phyloP scores from a whole-genome alignment of 2,113 vertebrate genomes.

The Orycteropus afer region DNA sequence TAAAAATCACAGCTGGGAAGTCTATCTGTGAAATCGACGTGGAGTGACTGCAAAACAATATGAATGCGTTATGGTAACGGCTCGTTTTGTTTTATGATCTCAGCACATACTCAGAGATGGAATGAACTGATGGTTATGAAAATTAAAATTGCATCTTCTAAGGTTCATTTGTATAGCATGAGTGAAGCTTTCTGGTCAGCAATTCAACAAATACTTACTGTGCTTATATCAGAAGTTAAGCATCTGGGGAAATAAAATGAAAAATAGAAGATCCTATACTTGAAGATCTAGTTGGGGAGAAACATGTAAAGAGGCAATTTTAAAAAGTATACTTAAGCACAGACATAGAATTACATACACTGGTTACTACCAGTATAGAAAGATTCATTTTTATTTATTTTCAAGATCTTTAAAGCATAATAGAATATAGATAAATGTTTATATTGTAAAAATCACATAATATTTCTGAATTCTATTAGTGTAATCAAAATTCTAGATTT shows the following conservation, averaged over 20 bases:
- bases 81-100: not conserved
- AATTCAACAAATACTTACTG: not conserved
- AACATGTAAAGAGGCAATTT: not conserved
- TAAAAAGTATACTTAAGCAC: not conserved
- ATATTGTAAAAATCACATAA: not conserved
- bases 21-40: not conserved
- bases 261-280: not conserved
- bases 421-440: not conserved
- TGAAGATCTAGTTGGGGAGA: not conserved
- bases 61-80: not conserved
- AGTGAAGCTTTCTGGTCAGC: not conserved
- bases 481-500: not conserved
- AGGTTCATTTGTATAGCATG: not conserved
- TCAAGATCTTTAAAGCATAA: not conserved
- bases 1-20: not conserved
- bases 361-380: not conserved
- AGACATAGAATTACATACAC: not conserved
- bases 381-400: not conserved
- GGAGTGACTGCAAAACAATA: not conserved
- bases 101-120: not conserved
- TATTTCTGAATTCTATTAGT: not conserved
- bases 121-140: not conserved
- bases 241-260: not conserved
- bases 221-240: not conserved
- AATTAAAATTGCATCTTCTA: slow-evolving; percentile 13